Conservation (phyloP, 1,140 invertebrate species). For the Coelopa frigida region DNA sequence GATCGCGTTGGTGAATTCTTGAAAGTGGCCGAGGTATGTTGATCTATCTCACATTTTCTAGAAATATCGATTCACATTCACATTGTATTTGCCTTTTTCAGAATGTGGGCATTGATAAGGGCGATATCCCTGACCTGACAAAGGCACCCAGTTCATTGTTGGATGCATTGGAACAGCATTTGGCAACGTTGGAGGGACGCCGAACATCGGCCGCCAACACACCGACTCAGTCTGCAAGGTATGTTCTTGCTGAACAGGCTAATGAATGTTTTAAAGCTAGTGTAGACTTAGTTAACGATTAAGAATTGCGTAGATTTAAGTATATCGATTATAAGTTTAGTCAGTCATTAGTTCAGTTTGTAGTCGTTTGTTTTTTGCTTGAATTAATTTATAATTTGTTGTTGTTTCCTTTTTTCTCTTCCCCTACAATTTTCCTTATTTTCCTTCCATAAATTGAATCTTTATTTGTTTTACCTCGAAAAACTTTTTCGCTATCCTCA, state of each 20-base stretch:
- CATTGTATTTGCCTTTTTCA: slow-evolving; percentile 36
- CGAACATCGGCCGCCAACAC: slow-evolving; percentile 80
- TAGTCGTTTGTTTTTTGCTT: slow-evolving; percentile 4
- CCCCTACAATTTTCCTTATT: background rate
- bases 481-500: background rate
- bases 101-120: slow-evolving; percentile 98
- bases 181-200: slow-evolving; percentile 86
- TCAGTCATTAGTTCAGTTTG: background rate
- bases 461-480: background rate
- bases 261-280: no score
- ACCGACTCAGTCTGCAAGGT: slow-evolving; percentile 77
- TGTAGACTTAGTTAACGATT: background rate
- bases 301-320: background rate
- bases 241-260: no score
- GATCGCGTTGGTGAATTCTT: slow-evolving; percentile 97
- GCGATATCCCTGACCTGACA: slow-evolving; percentile 97
- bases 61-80: background rate
- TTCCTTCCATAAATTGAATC: background rate
- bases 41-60: slow-evolving; percentile 3
- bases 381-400: slow-evolving; percentile 11
- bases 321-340: background rate
- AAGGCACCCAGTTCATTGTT: slow-evolving; percentile 97
- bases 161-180: slow-evolving; percentile 94
- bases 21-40: slow-evolving; percentile 83
- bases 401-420: slow-evolving; percentile 15